Evolutionary conservation across 1,140 invertebrate species (phyloP), one percentile per base, ranked within the genome.

Genomic region (Halictus rubicundus): DNA sequence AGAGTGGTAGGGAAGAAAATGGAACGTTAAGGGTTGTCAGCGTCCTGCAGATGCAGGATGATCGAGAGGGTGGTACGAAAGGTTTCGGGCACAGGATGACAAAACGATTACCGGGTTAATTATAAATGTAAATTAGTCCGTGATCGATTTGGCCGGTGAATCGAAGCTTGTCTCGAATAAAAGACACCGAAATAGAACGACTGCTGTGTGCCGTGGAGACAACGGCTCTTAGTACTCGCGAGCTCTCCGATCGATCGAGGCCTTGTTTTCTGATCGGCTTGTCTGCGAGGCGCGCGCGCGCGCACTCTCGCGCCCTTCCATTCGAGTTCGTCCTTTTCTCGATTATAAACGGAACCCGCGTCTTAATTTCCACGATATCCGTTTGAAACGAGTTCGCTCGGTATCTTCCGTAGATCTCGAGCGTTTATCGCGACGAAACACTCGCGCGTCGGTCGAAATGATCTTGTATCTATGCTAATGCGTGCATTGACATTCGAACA

Each of bases 41-140:
- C 10, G 1, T 14, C 10, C 42, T 46, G 10, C 42, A 46, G 42
- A 46, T 2, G 42, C 12, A 12, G 42, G 42, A 12, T 46, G 42
- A 46, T 46, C 10, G 12, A 46, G 10, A 9, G 42, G 42, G 42
- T 12, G 32, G 32, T 3, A 10, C 23, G 14, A 63, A 59, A 21
- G 83, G 61, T 80, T 59, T 72, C 54, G 42, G 32, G 69, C 64
- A 64, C 73, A 65, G 79, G 85, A 83, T 88, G 82, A 87, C 83
- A 89, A 89, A 90, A 87, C 86, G 79, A 86, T 90, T 88, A 90
- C 78, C 72, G 80, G 85, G 88, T 92, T 92, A 93, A 92, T 93
- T 93, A 92, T 92, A 93, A 93, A 92, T 92, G 91, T 92, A 92
- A 93, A 93, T 93, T 92, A 92, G 92, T 92, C 80, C 92, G 87